Conservation (phyloP, 1,140 invertebrate species). For the Drosophila mojavensis region DNA sequence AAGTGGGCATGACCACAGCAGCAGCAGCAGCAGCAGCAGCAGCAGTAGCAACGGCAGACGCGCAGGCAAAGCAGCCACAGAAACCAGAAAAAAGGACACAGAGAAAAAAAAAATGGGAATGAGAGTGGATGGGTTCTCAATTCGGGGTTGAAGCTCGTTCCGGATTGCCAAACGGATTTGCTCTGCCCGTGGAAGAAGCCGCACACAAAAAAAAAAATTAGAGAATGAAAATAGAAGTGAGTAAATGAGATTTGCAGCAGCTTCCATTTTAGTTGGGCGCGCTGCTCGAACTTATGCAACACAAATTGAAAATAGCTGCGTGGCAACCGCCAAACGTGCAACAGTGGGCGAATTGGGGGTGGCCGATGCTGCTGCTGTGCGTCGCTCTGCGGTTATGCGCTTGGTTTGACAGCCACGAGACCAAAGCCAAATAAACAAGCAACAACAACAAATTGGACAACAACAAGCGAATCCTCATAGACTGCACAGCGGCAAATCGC, state of each 20-base stretch:
- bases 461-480: constrained; percentile 32
- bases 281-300: constrained; percentile 39
- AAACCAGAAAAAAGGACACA: constrained; percentile 39
- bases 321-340: constrained; percentile 32
- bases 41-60: constrained; percentile 44
- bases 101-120: constrained; percentile 4
- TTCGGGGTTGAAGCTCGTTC: constrained; percentile 27
- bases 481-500: constrained; percentile 37
- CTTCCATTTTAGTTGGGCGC: constrained; percentile 21
- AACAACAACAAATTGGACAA: constrained; percentile 1
- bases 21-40: constrained; percentile 42
- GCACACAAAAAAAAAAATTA: constrained; percentile 13
- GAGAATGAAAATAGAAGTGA: constrained; percentile 20
- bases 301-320: constrained; percentile 58
- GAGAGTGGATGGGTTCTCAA: constrained; percentile 24
- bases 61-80: constrained; percentile 9
- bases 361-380: background rate
- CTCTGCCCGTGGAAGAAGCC: constrained; percentile 9
- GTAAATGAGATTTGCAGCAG: constrained; percentile 54
- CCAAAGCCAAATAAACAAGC: constrained; percentile 61
- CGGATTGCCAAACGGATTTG: constrained; percentile 14
- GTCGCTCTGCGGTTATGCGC: constrained; percentile 63
- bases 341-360: constrained; percentile 1
- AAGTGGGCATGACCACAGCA: constrained; percentile 80
- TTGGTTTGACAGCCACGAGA: constrained; percentile 70